Evolutionary conservation across 2,888 invertebrate genomes (phyloP).

Genomic region (Drosophila pullipes): DNA sequence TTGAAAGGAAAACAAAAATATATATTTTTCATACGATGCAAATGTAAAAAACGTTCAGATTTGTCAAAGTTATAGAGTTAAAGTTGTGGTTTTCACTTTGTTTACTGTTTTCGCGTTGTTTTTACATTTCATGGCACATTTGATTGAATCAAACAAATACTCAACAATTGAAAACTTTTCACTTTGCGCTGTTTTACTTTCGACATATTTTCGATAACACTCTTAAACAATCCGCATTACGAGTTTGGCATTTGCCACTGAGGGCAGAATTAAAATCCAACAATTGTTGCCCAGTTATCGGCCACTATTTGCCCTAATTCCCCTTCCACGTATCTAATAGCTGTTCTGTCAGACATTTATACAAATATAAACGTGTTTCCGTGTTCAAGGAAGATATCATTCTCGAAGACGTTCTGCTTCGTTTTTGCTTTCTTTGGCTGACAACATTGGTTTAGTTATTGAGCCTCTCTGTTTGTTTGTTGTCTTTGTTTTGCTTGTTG

Average conservation of each 20-base stretch:
- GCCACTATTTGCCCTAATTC: constrained; percentile 21
- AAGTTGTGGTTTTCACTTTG: not conserved
- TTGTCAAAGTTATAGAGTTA: not conserved
- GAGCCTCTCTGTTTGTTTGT: constrained; percentile 12
- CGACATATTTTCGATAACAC: constrained; percentile 37
- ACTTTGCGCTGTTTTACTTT: constrained; percentile 22
- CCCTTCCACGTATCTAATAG: not conserved
- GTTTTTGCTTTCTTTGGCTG: constrained; percentile 21
- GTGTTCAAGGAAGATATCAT: constrained; percentile 39
- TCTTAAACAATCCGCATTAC: constrained; percentile 24
- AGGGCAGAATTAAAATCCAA: constrained; percentile 33
- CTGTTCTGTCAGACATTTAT: constrained; percentile 5
- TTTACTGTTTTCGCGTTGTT: not conserved
- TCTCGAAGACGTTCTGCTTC: constrained; percentile 9
- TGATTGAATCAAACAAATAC: constrained; percentile 15
- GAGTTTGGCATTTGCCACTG: not conserved
- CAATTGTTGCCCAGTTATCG: constrained; percentile 56
- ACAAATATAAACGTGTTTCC: constrained; percentile 36
- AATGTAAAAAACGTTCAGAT: not conserved
- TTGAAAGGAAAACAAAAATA: not conserved
- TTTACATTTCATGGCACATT: not conserved
- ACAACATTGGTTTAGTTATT: constrained; percentile 29
- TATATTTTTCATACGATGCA: not conserved
- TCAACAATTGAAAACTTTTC: constrained; percentile 58
- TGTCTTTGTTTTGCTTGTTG: constrained; percentile 31